phyloP scores from a whole-genome alignment of 2,888 invertebrate genomes.

The Norana najaformis region DNA sequence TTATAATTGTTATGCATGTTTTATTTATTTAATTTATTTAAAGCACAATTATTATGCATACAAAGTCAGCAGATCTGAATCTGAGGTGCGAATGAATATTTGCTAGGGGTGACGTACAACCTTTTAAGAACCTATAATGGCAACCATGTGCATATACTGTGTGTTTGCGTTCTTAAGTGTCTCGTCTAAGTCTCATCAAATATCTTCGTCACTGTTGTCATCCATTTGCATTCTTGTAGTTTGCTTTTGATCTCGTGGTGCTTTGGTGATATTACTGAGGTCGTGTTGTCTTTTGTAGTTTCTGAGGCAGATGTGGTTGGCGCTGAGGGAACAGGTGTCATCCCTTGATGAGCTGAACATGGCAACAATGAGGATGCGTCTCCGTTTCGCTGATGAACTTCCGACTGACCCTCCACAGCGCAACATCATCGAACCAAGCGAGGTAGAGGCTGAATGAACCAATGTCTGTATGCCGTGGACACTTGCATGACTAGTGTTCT shows the following conservation, averaged over 20 bases:
- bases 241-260: neutral
- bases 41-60: neutral
- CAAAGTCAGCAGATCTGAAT: too few relatives aligned
- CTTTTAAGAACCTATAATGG: neutral
- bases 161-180: too few relatives aligned
- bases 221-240: neutral
- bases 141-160: neutral
- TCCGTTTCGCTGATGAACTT: conserved; percentile 64
- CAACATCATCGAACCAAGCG: conserved; percentile 45
- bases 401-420: conserved; percentile 49
- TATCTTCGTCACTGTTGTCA: neutral
- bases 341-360: conserved; percentile 76
- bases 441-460: conserved; percentile 24
- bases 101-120: neutral
- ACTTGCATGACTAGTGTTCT: neutral
- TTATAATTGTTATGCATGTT: neutral
- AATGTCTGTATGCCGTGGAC: neutral
- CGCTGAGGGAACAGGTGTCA: conserved; percentile 64
- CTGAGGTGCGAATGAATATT: neutral
- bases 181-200: too few relatives aligned
- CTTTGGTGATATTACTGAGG: neutral
- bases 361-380: conserved; percentile 70
- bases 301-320: conserved; percentile 57
- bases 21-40: neutral
- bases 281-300: conserved; percentile 46